A percentile compares a stretch with the other conserved stretches of the same genome.
phyloP scores from a whole-genome alignment of 2,888 invertebrate genomes.

The Agrochola circellaris region DNA sequence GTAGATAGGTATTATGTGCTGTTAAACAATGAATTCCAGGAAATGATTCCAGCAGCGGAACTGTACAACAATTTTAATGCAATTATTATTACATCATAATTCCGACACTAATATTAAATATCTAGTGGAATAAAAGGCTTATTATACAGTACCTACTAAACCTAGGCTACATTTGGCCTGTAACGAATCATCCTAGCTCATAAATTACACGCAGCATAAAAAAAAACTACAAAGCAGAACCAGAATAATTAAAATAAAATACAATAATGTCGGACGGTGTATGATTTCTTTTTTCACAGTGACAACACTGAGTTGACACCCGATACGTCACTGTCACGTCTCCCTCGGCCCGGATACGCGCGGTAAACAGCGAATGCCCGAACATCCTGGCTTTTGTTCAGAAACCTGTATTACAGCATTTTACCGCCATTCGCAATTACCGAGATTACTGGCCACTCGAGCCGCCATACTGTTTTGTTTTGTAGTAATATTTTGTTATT shows the following conservation, averaged over 20 bases:
- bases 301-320: constrained; percentile 64
- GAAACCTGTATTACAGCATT: constrained; percentile 68
- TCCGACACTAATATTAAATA: background rate
- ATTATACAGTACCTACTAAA: no score
- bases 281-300: constrained; percentile 60
- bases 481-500: constrained; percentile 49
- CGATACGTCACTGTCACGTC: constrained; percentile 66
- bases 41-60: constrained; percentile 30
- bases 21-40: constrained; percentile 21
- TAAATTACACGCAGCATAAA: background rate
- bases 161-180: background rate
- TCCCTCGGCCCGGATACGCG: constrained; percentile 73
- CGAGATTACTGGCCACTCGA: constrained; percentile 48
- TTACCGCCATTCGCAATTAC: constrained; percentile 63
- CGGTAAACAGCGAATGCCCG: constrained; percentile 70
- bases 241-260: constrained; percentile 43
- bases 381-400: constrained; percentile 75
- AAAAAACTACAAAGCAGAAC: constrained; percentile 22
- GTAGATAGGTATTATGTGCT: constrained; percentile 14
- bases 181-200: background rate
- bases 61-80: constrained; percentile 1
- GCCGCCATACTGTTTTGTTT: constrained; percentile 38
- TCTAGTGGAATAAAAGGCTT: background rate
- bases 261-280: constrained; percentile 53
- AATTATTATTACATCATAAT: constrained; percentile 31